A percentile compares a stretch with the other conserved stretches of the same genome.
Evolutionary conservation across 2,888 invertebrate species (phyloP).

Genomic region (Oxytorus armatus): DNA sequence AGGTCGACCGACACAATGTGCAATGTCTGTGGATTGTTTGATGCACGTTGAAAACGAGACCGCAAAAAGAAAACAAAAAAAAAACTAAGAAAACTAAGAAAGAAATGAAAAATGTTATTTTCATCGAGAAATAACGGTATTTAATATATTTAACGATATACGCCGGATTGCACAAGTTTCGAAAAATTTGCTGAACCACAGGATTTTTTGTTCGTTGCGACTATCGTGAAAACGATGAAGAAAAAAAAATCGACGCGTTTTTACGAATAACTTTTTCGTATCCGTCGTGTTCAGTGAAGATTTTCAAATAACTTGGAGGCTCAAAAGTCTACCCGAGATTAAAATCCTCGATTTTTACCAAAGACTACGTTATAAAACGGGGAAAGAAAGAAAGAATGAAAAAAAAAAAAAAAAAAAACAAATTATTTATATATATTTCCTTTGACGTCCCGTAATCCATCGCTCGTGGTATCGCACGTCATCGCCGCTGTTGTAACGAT

Average conservation of each 20-base stretch:
- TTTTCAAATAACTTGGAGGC: conserved; percentile 5
- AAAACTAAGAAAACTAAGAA: too few species aligned
- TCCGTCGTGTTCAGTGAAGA: conserved; percentile 30
- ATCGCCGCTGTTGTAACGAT: conserved; percentile 20
- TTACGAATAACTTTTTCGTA: conserved; percentile 17
- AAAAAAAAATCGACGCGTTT: neutral
- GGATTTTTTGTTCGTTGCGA: neutral
- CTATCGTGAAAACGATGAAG: neutral
- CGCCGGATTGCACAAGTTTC: neutral
- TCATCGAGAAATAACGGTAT: conserved; percentile 44
- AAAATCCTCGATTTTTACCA: conserved; percentile 58
- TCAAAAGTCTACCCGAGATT: conserved; percentile 12
- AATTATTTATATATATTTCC: neutral
- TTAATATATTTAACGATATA: neutral
- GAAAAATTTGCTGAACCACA: neutral
- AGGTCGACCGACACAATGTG: conserved; percentile 64
- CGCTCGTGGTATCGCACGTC: conserved; percentile 54
- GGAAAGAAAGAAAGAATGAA: too few species aligned
- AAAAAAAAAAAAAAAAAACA: too few species aligned
- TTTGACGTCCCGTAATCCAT: conserved; percentile 42
- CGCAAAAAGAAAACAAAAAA: conserved; percentile 12
- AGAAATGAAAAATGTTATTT: conserved; percentile 48
- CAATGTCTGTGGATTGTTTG: conserved; percentile 60
- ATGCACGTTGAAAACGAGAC: conserved; percentile 10
- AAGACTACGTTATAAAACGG: conserved; percentile 60